Evolutionary conservation across 2,113 vertebrate genomes (phyloP), one percentile per base, ranked within the genome.

Genomic region (Camelus bactrianus): DNA sequence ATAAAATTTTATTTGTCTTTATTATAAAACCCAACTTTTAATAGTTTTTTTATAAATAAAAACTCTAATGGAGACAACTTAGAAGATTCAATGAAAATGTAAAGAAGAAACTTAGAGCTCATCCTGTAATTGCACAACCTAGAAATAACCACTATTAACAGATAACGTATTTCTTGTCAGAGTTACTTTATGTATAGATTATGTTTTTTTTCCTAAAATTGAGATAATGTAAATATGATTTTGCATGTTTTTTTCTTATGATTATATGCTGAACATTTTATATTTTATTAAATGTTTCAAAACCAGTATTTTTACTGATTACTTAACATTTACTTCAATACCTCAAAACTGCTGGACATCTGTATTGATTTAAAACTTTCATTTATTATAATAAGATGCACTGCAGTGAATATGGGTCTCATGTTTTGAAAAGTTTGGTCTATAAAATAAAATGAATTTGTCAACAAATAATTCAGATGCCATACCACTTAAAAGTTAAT

Each of bases 351-450:
- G 10, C 13, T 50, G 16, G 15, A 69, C 35, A 28, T 46, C 90
- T 70, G 75, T 9, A 93, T 58, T 96, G 79, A n/a, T 95, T 94
- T 91, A 81, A 30, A 93, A 90, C 22, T 84, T 86, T 35, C n/a
- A 62, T 80, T 75, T 64, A 60, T 76, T 95, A 76, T 65, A 80
- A 58, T 87, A 85, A 79, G 20, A 91, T 54, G 70, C 26, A 10
- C 42, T 64, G 4, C 52, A 77, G 48, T 28, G 19, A 93, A 46
- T 60, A 85, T 70, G 28, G 38, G 54, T 42, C 32, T 6, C 4
- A n/a, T 65, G 8, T 77, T 93, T 89, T 81, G 58, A 85, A 91
- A 91, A 56, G 8, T 73, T 58, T 56, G 22, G 22, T 93, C 9
- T 70, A 8, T 64, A 65, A 85, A 90, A 70, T 46, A 69, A 81